Base-by-base conservation (phyloP, 2,797 vertebrate genomes). In the Cryptoblepharus egeriae region DNA sequence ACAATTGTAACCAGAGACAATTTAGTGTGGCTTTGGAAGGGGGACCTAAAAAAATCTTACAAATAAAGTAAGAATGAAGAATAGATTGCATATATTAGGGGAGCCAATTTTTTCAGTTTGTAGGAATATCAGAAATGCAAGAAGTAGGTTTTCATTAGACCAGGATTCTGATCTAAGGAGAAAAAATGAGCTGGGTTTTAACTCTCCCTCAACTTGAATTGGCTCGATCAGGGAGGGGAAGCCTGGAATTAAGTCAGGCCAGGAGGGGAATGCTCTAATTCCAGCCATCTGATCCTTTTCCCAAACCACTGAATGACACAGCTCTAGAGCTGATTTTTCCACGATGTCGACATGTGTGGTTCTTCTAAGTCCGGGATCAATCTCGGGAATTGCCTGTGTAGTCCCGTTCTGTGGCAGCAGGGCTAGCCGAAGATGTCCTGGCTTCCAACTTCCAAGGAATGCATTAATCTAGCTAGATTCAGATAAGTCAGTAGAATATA, bases 51-150 rank as follows among this genome's bases (percentile, higher is more conserved):
- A 28, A 0, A 0, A 37, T 72, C 35, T 8, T 76, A 74, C 82
- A 86, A 85, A 49, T 8, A 80, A 60, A 91, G 91, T 89, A 0
- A 65, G 68, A 24, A 35, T 68, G 64, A 60, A 49, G 79, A 69
- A 45, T 87, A 76, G 88, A 88, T 89, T 80, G 74, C 42, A n/a
- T n/a, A n/a, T n/a, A n/a, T n/a, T n/a, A n/a, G n/a, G n/a, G 85
- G 81, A 90, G 90, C 91, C 88, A 92, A 79, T 77, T 73, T 49
- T 73, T 60, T 69, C 80, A 82, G 68, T 64, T 67, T 1, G 0
- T 24, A 85, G 76, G 87, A 71, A 78, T 57, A 30, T 42, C 9
- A 65, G 18, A 75, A 26, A 20, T 57, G 35, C 30, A 81, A 67
- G 20, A 32, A 57, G 6, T 26, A 67, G 61, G n/a, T 32, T 13